Evolutionary conservation across 2,113 vertebrate genomes (phyloP).

Genomic region (Acrocephalus kingi): DNA sequence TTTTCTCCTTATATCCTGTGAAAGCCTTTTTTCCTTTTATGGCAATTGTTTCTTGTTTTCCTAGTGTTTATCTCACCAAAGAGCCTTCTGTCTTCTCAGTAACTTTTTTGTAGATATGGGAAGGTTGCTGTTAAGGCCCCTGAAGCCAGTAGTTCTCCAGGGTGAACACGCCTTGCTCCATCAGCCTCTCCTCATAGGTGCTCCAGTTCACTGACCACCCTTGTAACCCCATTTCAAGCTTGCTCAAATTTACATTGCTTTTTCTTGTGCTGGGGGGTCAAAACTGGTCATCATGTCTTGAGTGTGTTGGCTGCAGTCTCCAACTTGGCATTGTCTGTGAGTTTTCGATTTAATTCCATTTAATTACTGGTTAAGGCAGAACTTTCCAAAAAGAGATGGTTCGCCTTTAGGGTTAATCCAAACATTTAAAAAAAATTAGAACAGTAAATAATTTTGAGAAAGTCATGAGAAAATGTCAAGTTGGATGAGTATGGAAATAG

Average conservation of each 20-base stretch:
- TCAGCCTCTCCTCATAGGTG: background rate
- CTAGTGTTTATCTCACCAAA: background rate
- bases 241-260: background rate
- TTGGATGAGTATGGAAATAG: constrained; percentile 55
- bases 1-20: background rate
- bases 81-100: background rate
- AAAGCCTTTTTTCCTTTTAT: background rate
- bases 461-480: constrained; percentile 57
- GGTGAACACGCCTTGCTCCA: background rate
- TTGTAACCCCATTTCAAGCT: background rate
- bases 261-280: background rate
- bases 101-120: background rate
- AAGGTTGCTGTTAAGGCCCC: background rate
- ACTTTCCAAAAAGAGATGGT: background rate
- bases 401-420: background rate
- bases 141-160: background rate
- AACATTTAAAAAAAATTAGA: background rate
- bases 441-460: constrained; percentile 22
- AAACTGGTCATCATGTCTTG: background rate
- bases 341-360: background rate
- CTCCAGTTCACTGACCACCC: background rate
- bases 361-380: background rate
- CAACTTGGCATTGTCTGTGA: background rate
- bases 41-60: background rate
- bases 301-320: background rate